Conservation (phyloP, 2,888 invertebrate genomes). For the Cataglyphis altisquamis region DNA sequence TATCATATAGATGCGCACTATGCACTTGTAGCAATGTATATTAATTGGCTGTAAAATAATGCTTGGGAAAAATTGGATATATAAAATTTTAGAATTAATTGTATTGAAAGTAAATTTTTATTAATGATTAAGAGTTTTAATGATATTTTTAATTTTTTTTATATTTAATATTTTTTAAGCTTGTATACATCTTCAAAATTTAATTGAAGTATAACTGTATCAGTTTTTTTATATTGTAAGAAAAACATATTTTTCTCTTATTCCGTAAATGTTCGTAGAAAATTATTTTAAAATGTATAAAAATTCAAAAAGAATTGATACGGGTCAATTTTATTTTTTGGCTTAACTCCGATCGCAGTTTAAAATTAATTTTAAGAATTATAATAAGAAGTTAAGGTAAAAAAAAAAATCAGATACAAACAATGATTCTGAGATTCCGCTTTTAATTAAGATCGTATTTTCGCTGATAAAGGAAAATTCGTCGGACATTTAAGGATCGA, state of each 20-base stretch:
- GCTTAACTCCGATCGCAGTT: neutral
- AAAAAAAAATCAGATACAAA: slow-evolving; percentile 34
- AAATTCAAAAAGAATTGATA: neutral
- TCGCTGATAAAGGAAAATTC: slow-evolving; percentile 40
- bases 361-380: neutral
- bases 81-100: slow-evolving; percentile 8
- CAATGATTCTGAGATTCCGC: slow-evolving; percentile 47
- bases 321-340: neutral
- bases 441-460: slow-evolving; percentile 46
- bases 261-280: neutral
- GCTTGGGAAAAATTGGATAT: slow-evolving; percentile 37
- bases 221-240: neutral
- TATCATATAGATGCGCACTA: slow-evolving; percentile 28
- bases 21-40: slow-evolving; percentile 41
- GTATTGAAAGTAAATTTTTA: slow-evolving; percentile 9
- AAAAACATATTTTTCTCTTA: neutral
- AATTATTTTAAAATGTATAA: neutral
- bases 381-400: neutral
- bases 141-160: neutral
- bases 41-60: slow-evolving; percentile 34
- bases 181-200: neutral
- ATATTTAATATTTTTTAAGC: neutral
- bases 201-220: neutral
- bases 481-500: slow-evolving; percentile 52
- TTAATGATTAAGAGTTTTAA: neutral